Evolutionary conservation across 2,797 vertebrate genomes (phyloP).

Genomic region (Cuniculus paca): DNA sequence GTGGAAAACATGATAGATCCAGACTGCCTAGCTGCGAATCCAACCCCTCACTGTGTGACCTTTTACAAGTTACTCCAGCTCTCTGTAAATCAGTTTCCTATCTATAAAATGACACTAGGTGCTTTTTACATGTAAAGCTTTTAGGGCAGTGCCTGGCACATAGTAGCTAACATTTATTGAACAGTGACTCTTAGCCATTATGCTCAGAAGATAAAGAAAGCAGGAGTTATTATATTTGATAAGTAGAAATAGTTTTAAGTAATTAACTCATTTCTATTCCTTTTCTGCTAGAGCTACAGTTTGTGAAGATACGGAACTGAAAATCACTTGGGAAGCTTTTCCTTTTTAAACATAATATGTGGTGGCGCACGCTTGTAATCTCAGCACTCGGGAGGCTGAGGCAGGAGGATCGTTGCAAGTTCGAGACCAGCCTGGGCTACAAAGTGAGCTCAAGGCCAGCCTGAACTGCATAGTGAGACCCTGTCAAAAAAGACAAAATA

Average conservation of each 20-base stretch:
- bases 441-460: too few species aligned
- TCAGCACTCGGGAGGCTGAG: too few species aligned
- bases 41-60: not conserved
- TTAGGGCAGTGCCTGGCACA: not conserved
- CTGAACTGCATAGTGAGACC: too few species aligned
- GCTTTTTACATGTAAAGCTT: not conserved
- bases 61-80: not conserved
- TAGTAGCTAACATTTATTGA: not conserved
- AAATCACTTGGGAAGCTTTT: not conserved
- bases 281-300: not conserved
- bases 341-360: not conserved
- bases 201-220: not conserved
- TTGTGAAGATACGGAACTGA: not conserved
- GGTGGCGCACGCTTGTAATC: too few species aligned
- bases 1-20: not conserved
- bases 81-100: conserved; percentile 15
- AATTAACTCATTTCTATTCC: not conserved
- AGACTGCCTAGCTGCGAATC: not conserved
- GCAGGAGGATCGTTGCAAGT: too few species aligned
- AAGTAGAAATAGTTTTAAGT: not conserved
- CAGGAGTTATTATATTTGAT: not conserved
- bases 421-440: too few species aligned
- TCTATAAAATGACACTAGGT: conserved; percentile 6
- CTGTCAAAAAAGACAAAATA: too few species aligned
- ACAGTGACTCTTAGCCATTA: not conserved